phyloP scores from a whole-genome alignment of 2,113 vertebrate genomes.

The Semnopithecus entellus region DNA sequence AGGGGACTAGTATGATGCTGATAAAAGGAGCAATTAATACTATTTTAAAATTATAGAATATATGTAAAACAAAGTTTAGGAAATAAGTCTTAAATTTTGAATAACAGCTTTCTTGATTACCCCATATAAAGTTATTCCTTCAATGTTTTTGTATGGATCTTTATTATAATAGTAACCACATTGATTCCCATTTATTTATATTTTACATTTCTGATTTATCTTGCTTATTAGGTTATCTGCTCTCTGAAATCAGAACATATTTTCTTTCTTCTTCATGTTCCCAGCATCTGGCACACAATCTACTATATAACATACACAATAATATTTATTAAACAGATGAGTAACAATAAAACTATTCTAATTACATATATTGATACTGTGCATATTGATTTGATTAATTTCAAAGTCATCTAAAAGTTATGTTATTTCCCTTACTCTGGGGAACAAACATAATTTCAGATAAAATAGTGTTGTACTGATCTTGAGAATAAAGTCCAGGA shows the following conservation, averaged over 20 bases:
- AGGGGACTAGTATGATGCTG: not conserved
- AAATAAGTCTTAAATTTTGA: not conserved
- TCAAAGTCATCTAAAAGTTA: not conserved
- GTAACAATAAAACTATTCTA: not conserved
- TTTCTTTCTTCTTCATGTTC: not conserved
- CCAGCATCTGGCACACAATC: not conserved
- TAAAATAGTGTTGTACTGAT: not conserved
- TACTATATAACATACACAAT: not conserved
- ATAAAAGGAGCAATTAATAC: not conserved
- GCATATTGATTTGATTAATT: not conserved
- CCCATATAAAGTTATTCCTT: not conserved
- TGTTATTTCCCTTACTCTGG: not conserved
- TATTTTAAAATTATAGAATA: not conserved
- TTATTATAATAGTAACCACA: not conserved
- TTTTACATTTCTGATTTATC: not conserved
- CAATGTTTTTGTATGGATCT: not conserved
- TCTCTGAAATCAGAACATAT: not conserved
- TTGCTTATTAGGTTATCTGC: not conserved
- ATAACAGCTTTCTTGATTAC: not conserved
- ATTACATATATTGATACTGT: not conserved
- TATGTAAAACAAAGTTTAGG: not conserved
- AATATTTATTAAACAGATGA: not conserved
- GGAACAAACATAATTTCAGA: not conserved
- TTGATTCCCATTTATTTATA: not conserved
- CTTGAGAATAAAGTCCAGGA: not conserved